Evolutionary conservation across 2,113 vertebrate species (phyloP), one percentile per base, ranked within the genome.

Genomic region (Chroicocephalus ridibundus): DNA sequence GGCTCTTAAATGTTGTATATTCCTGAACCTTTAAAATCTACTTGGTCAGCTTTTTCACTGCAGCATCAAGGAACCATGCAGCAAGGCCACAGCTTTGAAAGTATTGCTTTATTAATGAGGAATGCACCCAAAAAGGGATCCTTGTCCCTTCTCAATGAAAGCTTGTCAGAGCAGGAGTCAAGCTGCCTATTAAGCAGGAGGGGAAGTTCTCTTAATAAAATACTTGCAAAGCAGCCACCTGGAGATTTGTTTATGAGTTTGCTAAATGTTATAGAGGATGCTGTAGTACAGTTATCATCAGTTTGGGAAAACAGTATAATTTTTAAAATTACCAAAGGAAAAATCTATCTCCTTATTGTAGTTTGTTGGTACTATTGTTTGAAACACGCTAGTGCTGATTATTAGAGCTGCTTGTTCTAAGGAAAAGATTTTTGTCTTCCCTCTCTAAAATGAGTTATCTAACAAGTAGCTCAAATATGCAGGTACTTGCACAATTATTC

Each of bases 121-220:
- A 92, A 27, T 74, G 77, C 25, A 65, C 79, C 88, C 84, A 89
- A 40, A 94, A 96, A 94, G 70, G 80, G 34, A 62, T 94, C 86
- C 94, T 91, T 94, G 89, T 95, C 69, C 54, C 54, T 95, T 87
- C 70, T 94, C 74, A 94, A 82, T 93, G 84, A 66, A 62, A 91
- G 86, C 74, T 72, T 94, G 66, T 88, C 78, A 79, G 70, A 87
- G 74, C 34, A 65, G 51, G 51, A 95, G 86, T 89, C 38, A 82
- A 68, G 57, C 90, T 95, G 90, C 93, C 61, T 96, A 40, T 91
- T 91, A 72, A 96, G 52, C 36, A 91, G 74, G 65, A 88, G 80
- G 69, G 27, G 74, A 79, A 89, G 55, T 86, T 86, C 65, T 69
- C 47, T 60, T 88, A 89, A 60, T 88, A 91, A 86, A 93, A 86